phyloP scores from a whole-genome alignment of 1,140 invertebrate genomes.

The Penaeus indicus region DNA sequence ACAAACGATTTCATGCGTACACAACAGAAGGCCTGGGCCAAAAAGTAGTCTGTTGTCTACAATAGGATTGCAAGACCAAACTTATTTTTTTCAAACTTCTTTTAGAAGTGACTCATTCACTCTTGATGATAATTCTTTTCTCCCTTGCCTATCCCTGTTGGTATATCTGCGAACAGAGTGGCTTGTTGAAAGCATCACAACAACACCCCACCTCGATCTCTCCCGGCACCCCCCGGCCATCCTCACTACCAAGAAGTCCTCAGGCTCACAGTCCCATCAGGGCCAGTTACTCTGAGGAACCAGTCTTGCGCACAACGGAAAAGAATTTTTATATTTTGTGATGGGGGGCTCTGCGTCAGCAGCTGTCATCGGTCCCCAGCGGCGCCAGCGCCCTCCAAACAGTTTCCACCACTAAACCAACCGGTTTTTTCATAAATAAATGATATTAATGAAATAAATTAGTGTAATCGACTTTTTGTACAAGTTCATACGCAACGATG shows the following conservation, averaged over 20 bases:
- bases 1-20: slow-evolving; percentile 56
- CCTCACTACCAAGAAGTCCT: too few relatives aligned
- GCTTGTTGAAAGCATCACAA: too few relatives aligned
- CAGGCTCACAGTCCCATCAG: too few relatives aligned
- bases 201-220: too few relatives aligned
- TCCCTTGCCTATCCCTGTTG: too few relatives aligned
- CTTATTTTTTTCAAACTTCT: too few relatives aligned
- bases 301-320: too few relatives aligned
- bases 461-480: slow-evolving; percentile 62
- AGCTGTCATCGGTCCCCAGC: slow-evolving; percentile 54
- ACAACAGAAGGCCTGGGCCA: slow-evolving; percentile 50
- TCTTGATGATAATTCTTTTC: too few relatives aligned
- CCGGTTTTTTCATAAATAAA: slow-evolving; percentile 50
- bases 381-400: slow-evolving; percentile 59
- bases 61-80: slow-evolving; percentile 42
- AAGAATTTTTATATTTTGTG: background rate
- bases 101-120: too few relatives aligned
- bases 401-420: slow-evolving; percentile 62
- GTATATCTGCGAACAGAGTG: too few relatives aligned
- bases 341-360: slow-evolving; percentile 24
- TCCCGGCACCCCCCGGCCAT: too few relatives aligned
- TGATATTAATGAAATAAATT: slow-evolving; percentile 58
- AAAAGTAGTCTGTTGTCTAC: slow-evolving; percentile 46
- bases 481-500: slow-evolving; percentile 54
- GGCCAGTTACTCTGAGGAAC: too few relatives aligned